phyloP scores from a whole-genome alignment of 2,113 vertebrate genomes.

The Aldabrachelys gigantea region DNA sequence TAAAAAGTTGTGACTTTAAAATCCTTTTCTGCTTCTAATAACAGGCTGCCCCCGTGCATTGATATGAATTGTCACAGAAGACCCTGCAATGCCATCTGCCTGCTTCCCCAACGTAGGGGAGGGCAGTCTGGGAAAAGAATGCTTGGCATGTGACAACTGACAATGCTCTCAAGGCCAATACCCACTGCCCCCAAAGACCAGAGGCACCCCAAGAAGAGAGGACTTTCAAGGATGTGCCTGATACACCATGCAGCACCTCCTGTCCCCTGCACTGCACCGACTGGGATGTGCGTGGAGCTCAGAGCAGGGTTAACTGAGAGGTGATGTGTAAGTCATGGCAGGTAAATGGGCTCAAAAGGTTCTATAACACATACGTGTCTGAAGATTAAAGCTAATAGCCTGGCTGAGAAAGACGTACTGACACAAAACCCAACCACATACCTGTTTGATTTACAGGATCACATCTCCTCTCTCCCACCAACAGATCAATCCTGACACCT shows the following conservation, averaged over 20 bases:
- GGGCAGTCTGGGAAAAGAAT: neutral
- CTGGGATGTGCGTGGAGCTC: accelerated
- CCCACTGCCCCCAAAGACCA: neutral
- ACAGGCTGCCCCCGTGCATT: slow-evolving; percentile 66
- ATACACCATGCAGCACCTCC: neutral
- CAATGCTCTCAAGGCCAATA: neutral
- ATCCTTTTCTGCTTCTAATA: slow-evolving; percentile 77
- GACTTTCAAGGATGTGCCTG: accelerated
- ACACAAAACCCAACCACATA: neutral
- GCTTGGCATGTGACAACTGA: slow-evolving; percentile 22
- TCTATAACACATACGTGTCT: neutral
- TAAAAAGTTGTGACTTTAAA: slow-evolving; percentile 71
- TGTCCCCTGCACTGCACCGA: too few species aligned
- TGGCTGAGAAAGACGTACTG: neutral
- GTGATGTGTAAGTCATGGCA: neutral
- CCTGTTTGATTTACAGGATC: neutral
- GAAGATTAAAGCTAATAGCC: neutral
- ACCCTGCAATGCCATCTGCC: slow-evolving; percentile 54
- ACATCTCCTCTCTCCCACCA: neutral
- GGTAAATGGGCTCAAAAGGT: neutral
- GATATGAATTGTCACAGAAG: slow-evolving; percentile 67
- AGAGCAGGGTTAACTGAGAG: neutral
- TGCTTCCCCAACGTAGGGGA: slow-evolving; percentile 64
- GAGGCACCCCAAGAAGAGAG: neutral
- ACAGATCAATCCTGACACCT: neutral